These are phyloP conservation scores for Achatina immaculata DNA, from an alignment of 1,140 invertebrate species.

Conservation along the genomic window DNA sequence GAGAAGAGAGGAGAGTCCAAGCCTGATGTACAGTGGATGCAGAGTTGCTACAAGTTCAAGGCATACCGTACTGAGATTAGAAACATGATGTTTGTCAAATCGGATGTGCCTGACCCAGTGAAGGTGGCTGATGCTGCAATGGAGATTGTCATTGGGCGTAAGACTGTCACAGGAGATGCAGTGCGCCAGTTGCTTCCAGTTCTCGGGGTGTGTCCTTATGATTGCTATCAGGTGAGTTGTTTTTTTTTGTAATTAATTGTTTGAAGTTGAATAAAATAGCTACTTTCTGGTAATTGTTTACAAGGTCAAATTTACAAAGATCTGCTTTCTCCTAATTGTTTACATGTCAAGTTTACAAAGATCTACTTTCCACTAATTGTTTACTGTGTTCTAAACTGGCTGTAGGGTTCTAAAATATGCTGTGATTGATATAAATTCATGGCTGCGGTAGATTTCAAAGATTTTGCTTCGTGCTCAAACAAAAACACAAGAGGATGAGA, in stretches of 20 bases:
- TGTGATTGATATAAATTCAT: too few relatives aligned
- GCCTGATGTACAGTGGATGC: neutral
- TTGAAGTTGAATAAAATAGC: too few relatives aligned
- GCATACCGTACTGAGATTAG: conserved; percentile 33
- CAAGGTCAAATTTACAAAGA: too few relatives aligned
- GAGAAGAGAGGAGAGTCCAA: conserved; percentile 20
- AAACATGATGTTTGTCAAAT: conserved; percentile 37
- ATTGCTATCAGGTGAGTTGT: conserved; percentile 9
- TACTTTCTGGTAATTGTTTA: too few relatives aligned
- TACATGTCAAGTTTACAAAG: too few relatives aligned
- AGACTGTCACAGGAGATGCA: conserved; percentile 1
- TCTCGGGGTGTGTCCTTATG: conserved; percentile 20
- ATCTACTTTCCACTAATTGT: too few relatives aligned
- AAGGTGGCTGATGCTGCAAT: conserved; percentile 20
- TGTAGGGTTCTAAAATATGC: too few relatives aligned
- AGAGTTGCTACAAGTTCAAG: conserved; percentile 32
- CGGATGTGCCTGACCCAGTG: conserved; percentile 19
- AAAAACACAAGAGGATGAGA: too few relatives aligned
- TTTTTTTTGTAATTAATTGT: neutral
- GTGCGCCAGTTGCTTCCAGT: conserved; percentile 32
- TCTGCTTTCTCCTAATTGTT: too few relatives aligned
- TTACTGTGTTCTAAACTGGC: too few relatives aligned
- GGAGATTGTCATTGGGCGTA: conserved; percentile 26
- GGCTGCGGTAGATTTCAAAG: too few relatives aligned
- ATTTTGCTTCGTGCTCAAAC: too few relatives aligned